Conservation (phyloP, 2,113 vertebrate species). For the Macaca nemestrina region DNA sequence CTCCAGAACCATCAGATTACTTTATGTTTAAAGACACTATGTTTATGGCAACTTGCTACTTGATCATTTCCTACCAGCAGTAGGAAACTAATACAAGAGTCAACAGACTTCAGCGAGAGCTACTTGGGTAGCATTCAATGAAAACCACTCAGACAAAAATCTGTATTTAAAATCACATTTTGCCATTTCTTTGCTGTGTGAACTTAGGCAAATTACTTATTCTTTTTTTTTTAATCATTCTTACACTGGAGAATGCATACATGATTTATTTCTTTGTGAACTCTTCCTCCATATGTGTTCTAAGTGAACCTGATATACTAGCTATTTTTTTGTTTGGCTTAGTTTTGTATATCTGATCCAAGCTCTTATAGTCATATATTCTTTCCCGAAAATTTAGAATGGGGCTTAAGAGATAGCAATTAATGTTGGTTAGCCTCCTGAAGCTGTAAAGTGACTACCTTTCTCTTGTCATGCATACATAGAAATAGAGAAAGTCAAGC, state of each 20-base stretch:
- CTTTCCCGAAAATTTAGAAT: not conserved
- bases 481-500: not conserved
- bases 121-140: not conserved
- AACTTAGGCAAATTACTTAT: not conserved
- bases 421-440: not conserved
- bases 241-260: not conserved
- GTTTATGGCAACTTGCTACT: not conserved
- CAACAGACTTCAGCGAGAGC: not conserved
- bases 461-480: not conserved
- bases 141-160: not conserved
- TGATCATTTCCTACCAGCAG: not conserved
- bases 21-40: not conserved
- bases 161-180: not conserved
- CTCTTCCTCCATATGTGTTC: not conserved
- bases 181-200: not conserved
- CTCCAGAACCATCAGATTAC: not conserved
- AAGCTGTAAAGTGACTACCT: not conserved
- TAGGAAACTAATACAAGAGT: not conserved
- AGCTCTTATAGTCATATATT: not conserved
- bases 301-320: not conserved
- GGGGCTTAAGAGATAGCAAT: not conserved
- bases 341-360: not conserved
- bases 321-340: not conserved
- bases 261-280: not conserved
- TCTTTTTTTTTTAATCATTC: not conserved